phyloP scores from a whole-genome alignment of 1,140 invertebrate species.

The Thaumetopoea pityocampa region DNA sequence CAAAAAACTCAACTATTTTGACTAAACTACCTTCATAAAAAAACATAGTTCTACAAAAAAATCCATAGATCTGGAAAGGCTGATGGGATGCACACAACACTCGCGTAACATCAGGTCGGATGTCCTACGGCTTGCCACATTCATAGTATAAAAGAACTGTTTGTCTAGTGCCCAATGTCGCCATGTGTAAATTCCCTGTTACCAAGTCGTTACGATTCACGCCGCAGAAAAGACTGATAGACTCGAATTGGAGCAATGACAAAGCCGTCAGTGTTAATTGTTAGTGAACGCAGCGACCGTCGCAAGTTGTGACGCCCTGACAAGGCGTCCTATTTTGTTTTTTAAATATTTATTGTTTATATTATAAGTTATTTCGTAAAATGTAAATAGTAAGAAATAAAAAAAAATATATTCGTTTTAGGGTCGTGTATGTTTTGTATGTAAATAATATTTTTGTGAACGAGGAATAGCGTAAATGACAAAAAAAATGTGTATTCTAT shows the following conservation, averaged over 20 bases:
- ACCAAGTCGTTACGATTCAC: too few relatives aligned
- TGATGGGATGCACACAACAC: too few relatives aligned
- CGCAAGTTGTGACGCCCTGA: constrained; percentile 29
- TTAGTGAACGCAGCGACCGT: constrained; percentile 1
- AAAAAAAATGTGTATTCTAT: constrained; percentile 43
- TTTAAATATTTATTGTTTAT: constrained; percentile 67
- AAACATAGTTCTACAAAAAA: too few relatives aligned
- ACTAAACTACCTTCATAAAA: too few relatives aligned
- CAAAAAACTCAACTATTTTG: too few relatives aligned
- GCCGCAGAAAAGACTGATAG: constrained; percentile 15
- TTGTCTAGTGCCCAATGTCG: too few relatives aligned
- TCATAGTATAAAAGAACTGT: too few relatives aligned
- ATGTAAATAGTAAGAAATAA: constrained; percentile 61
- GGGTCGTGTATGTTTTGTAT: constrained; percentile 48
- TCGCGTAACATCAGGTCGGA: too few relatives aligned
- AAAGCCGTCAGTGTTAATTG: neutral
- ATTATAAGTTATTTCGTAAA: constrained; percentile 65
- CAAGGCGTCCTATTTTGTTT: constrained; percentile 42
- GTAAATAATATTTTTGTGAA: constrained; percentile 60
- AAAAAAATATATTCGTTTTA: constrained; percentile 54
- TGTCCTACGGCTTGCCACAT: too few relatives aligned
- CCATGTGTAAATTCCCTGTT: too few relatives aligned
- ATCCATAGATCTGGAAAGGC: too few relatives aligned
- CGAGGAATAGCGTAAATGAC: constrained; percentile 57
- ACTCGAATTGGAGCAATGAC: too few relatives aligned